Percentiles rank a stretch among this genome's conserved stretches.
phyloP scores from a whole-genome alignment of 2,113 vertebrate genomes.

The Pangasianodon gigas region DNA sequence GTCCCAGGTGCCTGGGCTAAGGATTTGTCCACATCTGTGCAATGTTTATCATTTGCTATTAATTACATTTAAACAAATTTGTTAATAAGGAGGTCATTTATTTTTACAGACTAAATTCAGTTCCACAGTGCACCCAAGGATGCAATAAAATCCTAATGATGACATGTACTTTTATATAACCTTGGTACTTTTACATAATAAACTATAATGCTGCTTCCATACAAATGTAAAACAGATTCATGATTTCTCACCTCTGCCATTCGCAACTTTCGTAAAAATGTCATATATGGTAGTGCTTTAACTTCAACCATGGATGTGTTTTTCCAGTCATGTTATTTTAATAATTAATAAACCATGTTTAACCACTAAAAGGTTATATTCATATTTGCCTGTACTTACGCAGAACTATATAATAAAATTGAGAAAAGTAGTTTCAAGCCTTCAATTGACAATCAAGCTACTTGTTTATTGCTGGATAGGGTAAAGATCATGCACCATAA shows the following conservation, averaged over 20 bases:
- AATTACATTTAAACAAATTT: not conserved
- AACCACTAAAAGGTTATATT: not conserved
- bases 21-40: not conserved
- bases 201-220: not conserved
- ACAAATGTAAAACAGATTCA: not conserved
- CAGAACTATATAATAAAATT: not conserved
- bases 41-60: not conserved
- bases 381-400: conserved; percentile 9
- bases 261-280: not conserved
- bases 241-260: not conserved
- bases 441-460: not conserved
- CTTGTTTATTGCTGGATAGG: conserved; percentile 51
- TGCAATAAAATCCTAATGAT: not conserved
- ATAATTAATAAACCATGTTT: conserved; percentile 3
- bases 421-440: not conserved
- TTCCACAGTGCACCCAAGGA: not conserved
- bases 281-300: not conserved
- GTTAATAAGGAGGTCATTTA: not conserved
- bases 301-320: not conserved
- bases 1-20: not conserved
- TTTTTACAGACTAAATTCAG: not conserved
- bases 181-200: not conserved
- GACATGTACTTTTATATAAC: not conserved
- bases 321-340: not conserved
- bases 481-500: conserved; percentile 39